phyloP scores from a whole-genome alignment of 37 sponge, comb jelly and placozoan genomes.

The Petrosia ficiformis region DNA sequence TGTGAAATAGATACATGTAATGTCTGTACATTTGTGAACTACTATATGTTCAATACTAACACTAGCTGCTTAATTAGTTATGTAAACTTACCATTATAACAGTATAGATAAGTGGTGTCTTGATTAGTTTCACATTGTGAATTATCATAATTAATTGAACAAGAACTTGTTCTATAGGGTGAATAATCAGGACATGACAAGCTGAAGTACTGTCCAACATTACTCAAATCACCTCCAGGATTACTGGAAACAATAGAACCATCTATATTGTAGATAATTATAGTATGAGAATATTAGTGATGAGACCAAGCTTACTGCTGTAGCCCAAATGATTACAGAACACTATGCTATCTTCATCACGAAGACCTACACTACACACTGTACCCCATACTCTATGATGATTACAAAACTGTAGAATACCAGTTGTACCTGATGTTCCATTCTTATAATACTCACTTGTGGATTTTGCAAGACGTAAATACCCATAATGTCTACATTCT shows the following conservation, averaged over 20 bases:
- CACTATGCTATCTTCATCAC: background rate
- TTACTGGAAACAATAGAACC: background rate
- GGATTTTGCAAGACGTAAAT: background rate
- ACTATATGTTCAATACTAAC: no score
- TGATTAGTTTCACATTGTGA: background rate
- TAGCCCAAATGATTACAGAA: background rate
- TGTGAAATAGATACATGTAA: no score
- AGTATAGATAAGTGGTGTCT: background rate
- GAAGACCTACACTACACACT: background rate
- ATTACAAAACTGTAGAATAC: background rate
- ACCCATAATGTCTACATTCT: background rate
- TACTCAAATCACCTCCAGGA: background rate
- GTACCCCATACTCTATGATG: background rate
- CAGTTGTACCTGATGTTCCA: background rate
- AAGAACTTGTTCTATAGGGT: background rate
- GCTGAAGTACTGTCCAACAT: no score
- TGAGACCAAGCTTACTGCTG: background rate
- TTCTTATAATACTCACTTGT: background rate
- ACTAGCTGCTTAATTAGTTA: no score
- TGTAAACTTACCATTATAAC: background rate
- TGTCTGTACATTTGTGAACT: no score
- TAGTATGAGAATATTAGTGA: no score
- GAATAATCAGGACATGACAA: background rate
- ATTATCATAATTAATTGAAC: background rate
- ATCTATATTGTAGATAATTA: background rate